phyloP scores from a whole-genome alignment of 2,888 invertebrate species.

The Hipparchia semele region DNA sequence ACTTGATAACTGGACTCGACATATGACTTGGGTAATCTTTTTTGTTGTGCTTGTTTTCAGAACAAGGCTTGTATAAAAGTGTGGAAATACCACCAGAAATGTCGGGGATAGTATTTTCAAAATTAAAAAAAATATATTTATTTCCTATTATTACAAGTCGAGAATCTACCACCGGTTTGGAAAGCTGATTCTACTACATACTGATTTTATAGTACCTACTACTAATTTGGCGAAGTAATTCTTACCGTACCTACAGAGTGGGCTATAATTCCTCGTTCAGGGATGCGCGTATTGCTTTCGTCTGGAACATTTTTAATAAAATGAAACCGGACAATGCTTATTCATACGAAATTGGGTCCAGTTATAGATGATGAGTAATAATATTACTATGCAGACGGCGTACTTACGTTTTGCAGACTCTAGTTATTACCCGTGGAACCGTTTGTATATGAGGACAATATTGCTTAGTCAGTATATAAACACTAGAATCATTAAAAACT shows the following conservation, averaged over 20 bases:
- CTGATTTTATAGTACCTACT: neutral
- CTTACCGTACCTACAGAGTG: neutral
- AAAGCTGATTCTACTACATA: no score
- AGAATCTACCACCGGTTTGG: no score
- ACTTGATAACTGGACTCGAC: no score
- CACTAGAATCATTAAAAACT: neutral
- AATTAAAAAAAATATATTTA: no score
- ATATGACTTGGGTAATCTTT: no score
- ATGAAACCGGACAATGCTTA: conserved; percentile 16
- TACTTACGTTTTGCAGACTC: neutral
- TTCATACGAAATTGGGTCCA: conserved; percentile 10
- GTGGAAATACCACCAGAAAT: no score
- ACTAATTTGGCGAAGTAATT: conserved; percentile 8
- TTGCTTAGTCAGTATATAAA: neutral
- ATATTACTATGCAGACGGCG: conserved; percentile 13
- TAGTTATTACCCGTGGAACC: conserved; percentile 20
- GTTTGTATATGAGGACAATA: neutral
- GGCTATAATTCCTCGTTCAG: conserved; percentile 6
- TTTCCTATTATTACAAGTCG: no score
- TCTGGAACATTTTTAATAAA: conserved; percentile 30
- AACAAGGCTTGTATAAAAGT: no score
- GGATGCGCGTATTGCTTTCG: conserved; percentile 21
- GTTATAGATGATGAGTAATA: conserved; percentile 10
- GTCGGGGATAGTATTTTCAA: no score
- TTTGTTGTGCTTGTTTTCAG: no score